phyloP scores from a whole-genome alignment of 2,797 vertebrate genomes.

The Furcifer pardalis region DNA sequence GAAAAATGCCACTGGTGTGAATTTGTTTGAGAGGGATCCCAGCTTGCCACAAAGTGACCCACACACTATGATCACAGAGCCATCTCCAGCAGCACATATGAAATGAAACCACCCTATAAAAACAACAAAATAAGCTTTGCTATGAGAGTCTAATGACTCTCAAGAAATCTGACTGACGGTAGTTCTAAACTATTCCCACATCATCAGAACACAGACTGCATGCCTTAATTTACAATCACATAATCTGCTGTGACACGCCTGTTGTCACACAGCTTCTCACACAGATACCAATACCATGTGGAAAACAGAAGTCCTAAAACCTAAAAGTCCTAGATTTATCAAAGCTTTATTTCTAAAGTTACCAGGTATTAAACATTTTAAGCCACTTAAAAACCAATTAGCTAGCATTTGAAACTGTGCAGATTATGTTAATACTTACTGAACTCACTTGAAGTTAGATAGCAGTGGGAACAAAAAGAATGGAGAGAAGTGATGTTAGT shows the following conservation, averaged over 20 bases:
- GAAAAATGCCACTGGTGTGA: too few relatives aligned
- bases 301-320: neutral
- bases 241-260: neutral
- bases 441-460: constrained; percentile 72
- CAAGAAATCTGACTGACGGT: neutral
- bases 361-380: accelerated
- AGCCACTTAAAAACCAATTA: constrained; percentile 22
- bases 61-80: too few relatives aligned
- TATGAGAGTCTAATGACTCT: neutral
- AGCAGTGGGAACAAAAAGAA: constrained; percentile 75
- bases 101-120: too few relatives aligned
- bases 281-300: neutral
- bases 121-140: neutral
- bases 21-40: too few relatives aligned
- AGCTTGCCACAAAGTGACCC: too few relatives aligned
- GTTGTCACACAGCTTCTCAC: neutral
- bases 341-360: neutral
- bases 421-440: constrained; percentile 72
- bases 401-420: constrained; percentile 49
- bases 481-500: constrained; percentile 69
- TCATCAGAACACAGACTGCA: neutral
- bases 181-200: constrained; percentile 1
- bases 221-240: neutral
- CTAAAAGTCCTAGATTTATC: neutral
- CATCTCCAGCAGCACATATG: too few relatives aligned